These are phyloP conservation scores for Diaprepes abbreviatus DNA, from an alignment of 2,888 invertebrate species.

Conservation along the genomic window DNA sequence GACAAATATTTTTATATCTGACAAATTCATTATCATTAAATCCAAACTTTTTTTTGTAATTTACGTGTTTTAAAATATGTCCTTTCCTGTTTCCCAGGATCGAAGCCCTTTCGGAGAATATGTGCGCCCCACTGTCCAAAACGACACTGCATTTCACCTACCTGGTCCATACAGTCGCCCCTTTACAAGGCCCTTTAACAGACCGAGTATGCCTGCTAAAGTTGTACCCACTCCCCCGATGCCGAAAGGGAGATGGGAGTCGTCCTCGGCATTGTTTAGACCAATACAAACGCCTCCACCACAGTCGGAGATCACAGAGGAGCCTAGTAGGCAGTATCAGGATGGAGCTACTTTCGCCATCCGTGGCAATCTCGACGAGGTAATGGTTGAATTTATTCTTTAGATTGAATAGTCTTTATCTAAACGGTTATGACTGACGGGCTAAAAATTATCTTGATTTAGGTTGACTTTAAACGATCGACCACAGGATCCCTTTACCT, in stretches of 20 bases:
- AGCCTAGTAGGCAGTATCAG: slow-evolving; percentile 69
- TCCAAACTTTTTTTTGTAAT: neutral
- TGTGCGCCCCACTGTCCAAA: neutral
- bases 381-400: neutral
- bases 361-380: slow-evolving; percentile 60
- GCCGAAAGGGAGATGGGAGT: slow-evolving; percentile 6
- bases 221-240: neutral
- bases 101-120: slow-evolving; percentile 32
- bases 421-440: too few species aligned
- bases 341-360: slow-evolving; percentile 82
- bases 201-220: slow-evolving; percentile 1
- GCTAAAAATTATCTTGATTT: slow-evolving; percentile 4
- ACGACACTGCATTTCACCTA: neutral
- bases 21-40: neutral
- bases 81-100: neutral
- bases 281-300: slow-evolving; percentile 11
- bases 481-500: slow-evolving; percentile 75
- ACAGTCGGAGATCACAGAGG: neutral
- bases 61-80: too few species aligned
- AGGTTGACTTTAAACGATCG: slow-evolving; percentile 76
- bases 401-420: too few species aligned
- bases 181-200: slow-evolving; percentile 13
- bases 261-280: neutral
- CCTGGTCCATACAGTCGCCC: slow-evolving; percentile 9
- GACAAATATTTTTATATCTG: neutral